Base-by-base conservation (phyloP, 2,888 invertebrate genomes). In the Globia sparganii region DNA sequence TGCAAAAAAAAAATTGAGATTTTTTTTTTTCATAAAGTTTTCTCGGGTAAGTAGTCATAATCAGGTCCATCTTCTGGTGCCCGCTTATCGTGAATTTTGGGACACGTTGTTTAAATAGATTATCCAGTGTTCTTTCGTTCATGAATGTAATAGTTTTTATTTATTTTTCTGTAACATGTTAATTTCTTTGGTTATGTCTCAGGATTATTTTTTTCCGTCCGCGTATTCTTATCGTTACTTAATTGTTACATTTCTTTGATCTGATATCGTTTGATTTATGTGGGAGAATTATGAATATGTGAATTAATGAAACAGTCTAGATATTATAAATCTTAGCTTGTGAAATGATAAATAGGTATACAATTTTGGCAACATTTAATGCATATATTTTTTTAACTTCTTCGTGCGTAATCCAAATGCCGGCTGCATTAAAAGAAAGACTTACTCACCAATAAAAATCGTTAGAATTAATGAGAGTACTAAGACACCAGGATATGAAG, bases 171-270 rank as follows among this genome's bases (percentile, higher is more conserved):
- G n/a, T 58, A 21, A 34, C 28, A 65, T 69, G 31, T 49, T 31
- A 56, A 37, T 59, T 2, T n/a, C 4, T 34, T 77, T 53, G 15
- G 15, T 13, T 28, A 64, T 13, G 15, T 34, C 18, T 37, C 15
- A 11, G 8, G 21, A 31, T 34, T 18, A 11, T 18, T 79, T 34
- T 61, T 72, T 77, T 21, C 72, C 25, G 11, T 3, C 68, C 31
- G n/a, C 56, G 31, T 28, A 61, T 34, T 34, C 58, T 53, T 34
- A 21, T 43, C 15, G 28, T 61, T 25, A 2, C n/a, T 43, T 43
- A 43, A 64, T 18, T 15, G 13, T 59, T 46, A 46, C 21, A 15
- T 31, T 78, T 78, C 80, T 80, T 80, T 83, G 84, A 78, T 84
- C 78, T 34, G 53, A 66, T 53, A 70, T 62, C 3, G 15, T 53